A percentile compares a stretch with the other conserved stretches of the same genome.
Evolutionary conservation across 1,140 invertebrate genomes (phyloP).

Genomic region (Eciton burchellii): DNA sequence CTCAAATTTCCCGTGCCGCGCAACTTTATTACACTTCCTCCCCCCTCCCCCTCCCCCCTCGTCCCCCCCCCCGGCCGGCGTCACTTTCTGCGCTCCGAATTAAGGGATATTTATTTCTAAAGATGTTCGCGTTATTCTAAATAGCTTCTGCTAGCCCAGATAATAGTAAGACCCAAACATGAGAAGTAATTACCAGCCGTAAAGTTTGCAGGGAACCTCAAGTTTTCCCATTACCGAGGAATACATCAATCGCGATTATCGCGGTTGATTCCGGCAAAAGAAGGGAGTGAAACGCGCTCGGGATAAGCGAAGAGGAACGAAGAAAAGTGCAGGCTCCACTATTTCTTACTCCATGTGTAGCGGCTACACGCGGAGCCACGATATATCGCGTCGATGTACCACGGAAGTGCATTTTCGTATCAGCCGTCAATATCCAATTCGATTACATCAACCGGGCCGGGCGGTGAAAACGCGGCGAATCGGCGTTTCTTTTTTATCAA

Average conservation of each 20-base stretch:
- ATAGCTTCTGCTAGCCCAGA: too few relatives aligned
- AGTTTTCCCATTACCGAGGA: neutral
- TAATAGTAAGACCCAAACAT: too few relatives aligned
- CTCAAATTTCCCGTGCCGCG: too few relatives aligned
- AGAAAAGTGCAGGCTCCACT: neutral
- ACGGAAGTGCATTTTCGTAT: constrained; percentile 58
- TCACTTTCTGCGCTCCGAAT: too few relatives aligned
- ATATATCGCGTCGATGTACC: constrained; percentile 26
- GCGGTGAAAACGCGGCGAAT: constrained; percentile 33
- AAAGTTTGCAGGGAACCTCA: too few relatives aligned
- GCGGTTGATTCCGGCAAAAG: neutral
- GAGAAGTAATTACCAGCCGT: neutral
- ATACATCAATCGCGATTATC: constrained; percentile 30
- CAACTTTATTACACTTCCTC: too few relatives aligned
- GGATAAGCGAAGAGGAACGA: constrained; percentile 43
- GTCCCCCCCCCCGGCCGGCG: too few relatives aligned
- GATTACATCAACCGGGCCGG: constrained; percentile 51
- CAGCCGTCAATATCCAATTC: constrained; percentile 57
- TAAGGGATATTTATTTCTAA: too few relatives aligned
- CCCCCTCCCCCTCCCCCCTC: too few relatives aligned
- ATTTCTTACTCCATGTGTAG: neutral
- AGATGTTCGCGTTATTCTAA: too few relatives aligned
- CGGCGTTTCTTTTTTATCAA: constrained; percentile 52
- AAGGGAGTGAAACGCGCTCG: neutral
- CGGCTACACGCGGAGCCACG: neutral